Conservation (phyloP, 2,113 vertebrate species). For the Orientallactaga bullata region DNA sequence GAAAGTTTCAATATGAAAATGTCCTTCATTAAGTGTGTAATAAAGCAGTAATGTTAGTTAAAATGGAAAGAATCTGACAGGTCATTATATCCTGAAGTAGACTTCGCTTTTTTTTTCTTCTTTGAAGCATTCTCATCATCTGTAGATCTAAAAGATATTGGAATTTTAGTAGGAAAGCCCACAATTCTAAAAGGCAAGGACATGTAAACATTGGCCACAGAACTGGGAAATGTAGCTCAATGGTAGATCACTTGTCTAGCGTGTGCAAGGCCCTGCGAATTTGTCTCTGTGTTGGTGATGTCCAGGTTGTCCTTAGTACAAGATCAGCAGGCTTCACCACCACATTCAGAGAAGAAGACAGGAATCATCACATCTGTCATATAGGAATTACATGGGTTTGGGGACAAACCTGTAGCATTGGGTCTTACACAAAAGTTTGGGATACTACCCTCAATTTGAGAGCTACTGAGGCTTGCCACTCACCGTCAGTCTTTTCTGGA, state of each 20-base stretch:
- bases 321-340: not conserved
- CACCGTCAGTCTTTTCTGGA: not conserved
- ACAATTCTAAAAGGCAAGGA: not conserved
- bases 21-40: not conserved
- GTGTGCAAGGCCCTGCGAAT: not conserved
- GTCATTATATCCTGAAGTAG: not conserved
- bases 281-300: too few relatives aligned
- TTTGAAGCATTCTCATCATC: not conserved
- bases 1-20: not conserved
- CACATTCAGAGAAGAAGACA: not conserved
- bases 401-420: not conserved
- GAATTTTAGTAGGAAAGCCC: not conserved
- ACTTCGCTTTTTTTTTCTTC: not conserved
- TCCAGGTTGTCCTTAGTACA: not conserved
- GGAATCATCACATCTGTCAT: not conserved
- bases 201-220: not conserved
- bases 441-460: not conserved
- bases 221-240: not conserved
- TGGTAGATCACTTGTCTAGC: not conserved
- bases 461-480: not conserved
- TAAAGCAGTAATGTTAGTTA: slow-evolving; percentile 8
- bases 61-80: slow-evolving; percentile 7
- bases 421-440: not conserved
- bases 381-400: not conserved
- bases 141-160: not conserved